Base-by-base conservation (phyloP, 2,888 invertebrate species). In the Ptychoptera albimana region DNA sequence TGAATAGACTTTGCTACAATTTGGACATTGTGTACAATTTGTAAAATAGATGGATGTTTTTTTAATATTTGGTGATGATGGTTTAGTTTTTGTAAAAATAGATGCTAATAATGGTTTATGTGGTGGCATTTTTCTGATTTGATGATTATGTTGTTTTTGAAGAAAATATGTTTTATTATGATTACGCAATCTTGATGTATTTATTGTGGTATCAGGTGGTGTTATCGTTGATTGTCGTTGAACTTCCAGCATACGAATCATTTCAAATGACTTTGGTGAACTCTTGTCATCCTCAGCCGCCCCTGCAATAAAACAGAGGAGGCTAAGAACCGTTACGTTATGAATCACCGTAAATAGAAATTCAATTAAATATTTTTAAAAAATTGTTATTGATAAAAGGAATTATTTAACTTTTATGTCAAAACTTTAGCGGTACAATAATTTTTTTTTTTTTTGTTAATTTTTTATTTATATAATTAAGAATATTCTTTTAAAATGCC, bases 1-100 rank as follows among this genome's bases (percentile, higher is more conserved):
- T 58, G 77, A 78, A 71, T 79, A 79, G 66, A 74, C 73, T 62
- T 77, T 73, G 61, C 76, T 77, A 70, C 78, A 79, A 67, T 77
- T 74, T 54, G 76, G 75, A 63, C 79, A 79, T 64, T 77, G 70
- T 60, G 77, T 77, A 63, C 75, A 44, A 10, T 38, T 14, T 16
- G 70, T 65, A 69, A 37, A 32, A 38, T 43, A 23, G 7, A 11
- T 12, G 36, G 8, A 35, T 14, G 37, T 11, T 35, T 16, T 9
- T 15, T 34, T 31, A n/a, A n/a, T 54, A 55, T 51, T 38, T 54
- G 52, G 34, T 55, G 50, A 23, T 54, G 57, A 50, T 35, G 23
- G 14, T 37, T n/a, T 7, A 23, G 4, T 23, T 5, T 7, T 23
- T 23, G 23, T 23, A 23, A 23, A 23, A 23, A 23, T 23, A 5